phyloP scores from a whole-genome alignment of 2,797 vertebrate genomes.

The Ispidina lecontei region DNA sequence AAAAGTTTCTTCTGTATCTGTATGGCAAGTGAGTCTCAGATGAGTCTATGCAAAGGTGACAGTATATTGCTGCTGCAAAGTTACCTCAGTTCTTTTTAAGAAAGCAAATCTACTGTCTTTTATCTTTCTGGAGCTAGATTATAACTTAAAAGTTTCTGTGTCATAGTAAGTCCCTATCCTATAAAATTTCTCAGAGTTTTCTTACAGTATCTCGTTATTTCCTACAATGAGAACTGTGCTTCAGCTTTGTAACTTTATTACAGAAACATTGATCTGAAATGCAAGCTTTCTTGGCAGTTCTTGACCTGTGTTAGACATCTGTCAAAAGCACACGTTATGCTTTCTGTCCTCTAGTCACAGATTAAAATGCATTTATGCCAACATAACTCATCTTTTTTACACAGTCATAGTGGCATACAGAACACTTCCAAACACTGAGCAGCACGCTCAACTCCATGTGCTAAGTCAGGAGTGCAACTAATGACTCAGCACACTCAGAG shows the following conservation, averaged over 20 bases:
- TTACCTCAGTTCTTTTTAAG: background rate
- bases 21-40: background rate
- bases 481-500: background rate
- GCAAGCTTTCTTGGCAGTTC: background rate
- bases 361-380: background rate
- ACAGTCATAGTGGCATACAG: background rate
- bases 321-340: background rate
- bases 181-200: background rate
- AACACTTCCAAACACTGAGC: background rate
- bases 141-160: background rate
- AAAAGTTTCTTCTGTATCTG: background rate
- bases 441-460: accelerated
- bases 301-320: background rate
- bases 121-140: background rate
- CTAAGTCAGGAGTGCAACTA: accelerated
- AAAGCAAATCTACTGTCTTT: background rate
- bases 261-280: background rate
- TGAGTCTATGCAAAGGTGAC: background rate
- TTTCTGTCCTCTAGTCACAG: background rate
- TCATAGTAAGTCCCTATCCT: background rate
- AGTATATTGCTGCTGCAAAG: background rate
- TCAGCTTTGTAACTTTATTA: background rate
- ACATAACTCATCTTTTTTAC: background rate
- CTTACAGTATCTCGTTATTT: background rate
- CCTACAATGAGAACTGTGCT: background rate